Evolutionary conservation across 1,140 invertebrate genomes (phyloP).

Genomic region (Eubasilissa regina): DNA sequence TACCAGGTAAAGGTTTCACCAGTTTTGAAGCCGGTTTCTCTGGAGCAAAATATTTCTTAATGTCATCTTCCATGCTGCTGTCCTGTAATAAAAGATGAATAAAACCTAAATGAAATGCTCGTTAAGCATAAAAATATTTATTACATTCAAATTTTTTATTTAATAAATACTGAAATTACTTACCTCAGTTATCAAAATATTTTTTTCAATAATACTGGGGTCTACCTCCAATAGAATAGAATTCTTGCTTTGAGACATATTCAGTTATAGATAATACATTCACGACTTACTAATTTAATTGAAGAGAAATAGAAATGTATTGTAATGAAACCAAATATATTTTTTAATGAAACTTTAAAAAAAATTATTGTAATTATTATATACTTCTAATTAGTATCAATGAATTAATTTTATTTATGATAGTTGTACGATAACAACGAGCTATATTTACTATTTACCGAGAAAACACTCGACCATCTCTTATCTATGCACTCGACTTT

Average conservation of each 20-base stretch:
- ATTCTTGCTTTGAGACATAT: slow-evolving; percentile 58
- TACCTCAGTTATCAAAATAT: slow-evolving; percentile 68
- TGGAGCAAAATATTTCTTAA: slow-evolving; percentile 65
- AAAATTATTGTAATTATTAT: no score
- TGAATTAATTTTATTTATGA: no score
- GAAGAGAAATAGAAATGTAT: no score
- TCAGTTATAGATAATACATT: not conserved
- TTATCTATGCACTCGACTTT: no score
- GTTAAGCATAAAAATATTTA: not conserved
- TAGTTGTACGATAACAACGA: no score
- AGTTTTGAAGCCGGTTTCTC: slow-evolving; percentile 10
- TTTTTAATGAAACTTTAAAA: no score
- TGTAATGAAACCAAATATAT: no score
- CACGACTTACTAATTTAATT: no score
- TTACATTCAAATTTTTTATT: not conserved
- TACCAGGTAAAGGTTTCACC: slow-evolving; percentile 43
- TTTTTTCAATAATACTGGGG: slow-evolving; percentile 69
- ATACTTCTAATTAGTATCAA: no score
- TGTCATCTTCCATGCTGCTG: slow-evolving; percentile 65
- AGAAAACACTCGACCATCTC: no score
- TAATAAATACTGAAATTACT: slow-evolving; percentile 40
- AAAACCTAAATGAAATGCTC: not conserved
- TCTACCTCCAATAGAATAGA: slow-evolving; percentile 69
- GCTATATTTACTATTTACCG: no score
- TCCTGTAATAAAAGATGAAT: slow-evolving; percentile 63